Conservation (phyloP, 53 echinoderm and acorn worm species). For the Hippasteria phrygiana region DNA sequence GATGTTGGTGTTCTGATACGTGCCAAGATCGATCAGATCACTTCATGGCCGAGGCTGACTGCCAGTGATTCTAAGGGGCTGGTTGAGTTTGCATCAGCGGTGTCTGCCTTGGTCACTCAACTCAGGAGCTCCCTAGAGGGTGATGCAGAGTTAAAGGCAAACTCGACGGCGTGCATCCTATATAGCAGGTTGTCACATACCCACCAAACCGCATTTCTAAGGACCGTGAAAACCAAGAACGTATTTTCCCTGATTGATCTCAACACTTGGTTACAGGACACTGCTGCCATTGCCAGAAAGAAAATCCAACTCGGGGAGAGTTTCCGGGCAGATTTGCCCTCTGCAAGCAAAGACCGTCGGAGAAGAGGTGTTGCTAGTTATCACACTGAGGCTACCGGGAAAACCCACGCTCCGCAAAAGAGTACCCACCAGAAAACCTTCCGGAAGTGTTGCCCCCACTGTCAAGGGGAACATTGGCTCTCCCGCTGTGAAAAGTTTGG, state of each 20-base stretch:
- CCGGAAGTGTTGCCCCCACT: conserved; percentile 5
- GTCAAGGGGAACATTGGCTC: conserved; percentile 1
- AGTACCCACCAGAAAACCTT: background rate
- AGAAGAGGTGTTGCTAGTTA: background rate
- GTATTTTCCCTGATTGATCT: conserved; percentile 3
- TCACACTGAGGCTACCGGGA: background rate
- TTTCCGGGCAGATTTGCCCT: background rate
- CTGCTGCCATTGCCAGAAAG: conserved; percentile 1
- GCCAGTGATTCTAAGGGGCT: conserved; percentile 17
- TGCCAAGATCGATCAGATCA: background rate
- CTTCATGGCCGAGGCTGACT: background rate
- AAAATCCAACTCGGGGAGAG: background rate
- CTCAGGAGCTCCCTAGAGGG: background rate
- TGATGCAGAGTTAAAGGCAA: background rate
- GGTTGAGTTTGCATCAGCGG: conserved; percentile 21
- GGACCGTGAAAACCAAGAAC: background rate
- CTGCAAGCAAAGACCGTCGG: background rate
- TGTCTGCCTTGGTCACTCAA: background rate
- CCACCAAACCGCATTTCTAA: conserved; percentile 20
- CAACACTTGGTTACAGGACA: background rate
- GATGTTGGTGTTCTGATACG: conserved; percentile 10
- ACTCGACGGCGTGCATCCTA: conserved; percentile 27
- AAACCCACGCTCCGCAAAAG: background rate
- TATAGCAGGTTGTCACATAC: conserved; percentile 17
- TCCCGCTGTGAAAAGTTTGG: conserved; percentile 9